Evolutionary conservation across 2,113 vertebrate species (phyloP), one percentile per base, ranked within the genome.

Genomic region (Hippopotamus amphibius): DNA sequence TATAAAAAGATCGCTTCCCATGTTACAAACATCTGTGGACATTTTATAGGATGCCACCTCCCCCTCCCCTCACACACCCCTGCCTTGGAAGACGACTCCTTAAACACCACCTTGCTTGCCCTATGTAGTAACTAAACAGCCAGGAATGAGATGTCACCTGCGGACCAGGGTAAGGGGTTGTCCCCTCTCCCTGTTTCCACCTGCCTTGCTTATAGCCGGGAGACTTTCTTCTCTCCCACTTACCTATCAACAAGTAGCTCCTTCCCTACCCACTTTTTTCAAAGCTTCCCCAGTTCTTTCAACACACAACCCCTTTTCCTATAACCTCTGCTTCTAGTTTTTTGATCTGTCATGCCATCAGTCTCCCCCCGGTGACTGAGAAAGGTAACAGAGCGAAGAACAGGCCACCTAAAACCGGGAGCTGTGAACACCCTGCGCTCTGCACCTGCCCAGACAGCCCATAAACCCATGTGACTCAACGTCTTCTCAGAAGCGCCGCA

Each of bases 161-260:
- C 55, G n/a, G 5, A 28, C 28, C 33, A 17, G 24, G 37, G 3
- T 82, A 41, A 41, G n/a, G 57, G 83, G 46, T 4, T 21, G 4
- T 7, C 9, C 21, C 43, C 22, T 87, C 85, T 77, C 48, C 9
- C 71, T 93, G 15, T n/a, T 57, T 65, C 80, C 5, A 13, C 17
- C 17, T 8, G 1, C 37, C 19, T 83, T 81, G 33, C 55, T 30
- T 22, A 4, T 24, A 14, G 0, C 1, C 5, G 2, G 2, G 0
- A 61, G 59, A 17, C 22, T 59, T 77, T 72, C 57, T 50, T 63
- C 16, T 43, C 9, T 59, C 1, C 13, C 79, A 37, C 16, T 63
- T 50, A 41, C 7, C n/a, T 43, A n/a, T 55, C 30, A 28, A 5
- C 83, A 55, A 28, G n/a, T 6, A 71, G 71, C 59, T 85, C 69